phyloP scores from a whole-genome alignment of 2,888 invertebrate species.

The Synergus japonicus region DNA sequence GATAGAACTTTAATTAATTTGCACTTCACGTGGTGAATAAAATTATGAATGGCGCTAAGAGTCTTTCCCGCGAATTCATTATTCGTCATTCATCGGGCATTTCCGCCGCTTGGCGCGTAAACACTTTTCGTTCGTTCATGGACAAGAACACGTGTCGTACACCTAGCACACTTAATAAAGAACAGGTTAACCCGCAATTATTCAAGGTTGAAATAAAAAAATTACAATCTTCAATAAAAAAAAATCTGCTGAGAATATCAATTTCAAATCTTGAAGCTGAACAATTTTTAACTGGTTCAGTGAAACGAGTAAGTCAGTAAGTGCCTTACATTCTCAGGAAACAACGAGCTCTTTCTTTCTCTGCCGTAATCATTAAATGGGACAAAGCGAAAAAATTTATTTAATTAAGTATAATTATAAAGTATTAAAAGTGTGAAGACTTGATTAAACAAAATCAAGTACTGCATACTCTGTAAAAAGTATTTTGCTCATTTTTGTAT shows the following conservation, averaged over 20 bases:
- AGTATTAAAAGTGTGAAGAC: no score
- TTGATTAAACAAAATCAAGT: no score
- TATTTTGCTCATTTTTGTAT: no score
- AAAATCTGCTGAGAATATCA: not conserved
- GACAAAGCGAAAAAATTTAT: not conserved
- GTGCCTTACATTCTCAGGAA: not conserved
- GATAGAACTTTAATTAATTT: not conserved
- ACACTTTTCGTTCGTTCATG: not conserved
- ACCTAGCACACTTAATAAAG: not conserved
- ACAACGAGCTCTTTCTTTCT: not conserved
- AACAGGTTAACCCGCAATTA: not conserved
- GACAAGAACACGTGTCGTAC: not conserved
- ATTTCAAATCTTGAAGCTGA: not conserved
- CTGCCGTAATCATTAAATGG: not conserved
- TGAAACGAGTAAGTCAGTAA: not conserved
- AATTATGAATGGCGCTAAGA: not conserved
- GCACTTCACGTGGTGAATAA: not conserved
- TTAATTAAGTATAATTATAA: no score
- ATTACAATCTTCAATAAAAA: not conserved
- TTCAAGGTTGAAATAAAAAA: not conserved
- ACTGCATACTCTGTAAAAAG: no score
- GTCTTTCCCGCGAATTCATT: not conserved
- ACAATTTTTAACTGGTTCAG: not conserved
- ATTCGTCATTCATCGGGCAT: conserved; percentile 1
- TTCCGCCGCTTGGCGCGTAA: conserved; percentile 9